These are phyloP conservation scores for Myopa testacea DNA, from an alignment of 2,888 invertebrate species.

Conservation along the genomic window DNA sequence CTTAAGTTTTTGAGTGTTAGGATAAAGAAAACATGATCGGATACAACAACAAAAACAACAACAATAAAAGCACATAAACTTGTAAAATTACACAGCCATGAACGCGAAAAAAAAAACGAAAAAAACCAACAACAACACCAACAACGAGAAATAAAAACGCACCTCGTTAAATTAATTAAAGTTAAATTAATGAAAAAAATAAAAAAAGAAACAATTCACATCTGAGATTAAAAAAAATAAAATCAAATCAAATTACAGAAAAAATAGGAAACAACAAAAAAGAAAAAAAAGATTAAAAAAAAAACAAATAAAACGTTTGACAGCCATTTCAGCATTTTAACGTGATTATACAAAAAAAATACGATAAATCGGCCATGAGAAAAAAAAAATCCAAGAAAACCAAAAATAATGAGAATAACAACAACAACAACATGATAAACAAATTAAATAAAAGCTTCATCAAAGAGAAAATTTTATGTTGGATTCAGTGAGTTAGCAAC, in stretches of 20 bases:
- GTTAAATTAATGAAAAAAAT: no score
- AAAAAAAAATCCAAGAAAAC: not conserved
- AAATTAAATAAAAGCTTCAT: no score
- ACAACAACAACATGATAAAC: not conserved
- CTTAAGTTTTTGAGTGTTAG: no score
- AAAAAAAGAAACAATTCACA: not conserved
- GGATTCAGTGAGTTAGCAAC: no score
- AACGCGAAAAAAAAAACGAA: conserved; percentile 15
- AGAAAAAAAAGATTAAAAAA: conserved; percentile 8
- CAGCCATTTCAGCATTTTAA: no score
- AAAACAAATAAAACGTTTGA: not conserved
- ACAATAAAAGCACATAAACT: not conserved
- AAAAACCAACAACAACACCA: not conserved
- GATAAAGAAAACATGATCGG: no score
- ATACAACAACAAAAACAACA: not conserved
- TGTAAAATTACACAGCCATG: not conserved
- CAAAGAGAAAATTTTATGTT: no score
- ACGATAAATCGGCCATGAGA: not conserved
- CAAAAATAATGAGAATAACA: not conserved
- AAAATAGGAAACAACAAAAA: not conserved
- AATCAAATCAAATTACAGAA: not conserved
- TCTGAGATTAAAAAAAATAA: not conserved
- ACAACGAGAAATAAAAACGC: not conserved
- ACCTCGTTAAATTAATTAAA: not conserved
- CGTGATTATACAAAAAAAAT: no score